These are phyloP conservation scores for Dasypolia templi DNA, from an alignment of 2,888 invertebrate genomes.

Conservation along the genomic window DNA sequence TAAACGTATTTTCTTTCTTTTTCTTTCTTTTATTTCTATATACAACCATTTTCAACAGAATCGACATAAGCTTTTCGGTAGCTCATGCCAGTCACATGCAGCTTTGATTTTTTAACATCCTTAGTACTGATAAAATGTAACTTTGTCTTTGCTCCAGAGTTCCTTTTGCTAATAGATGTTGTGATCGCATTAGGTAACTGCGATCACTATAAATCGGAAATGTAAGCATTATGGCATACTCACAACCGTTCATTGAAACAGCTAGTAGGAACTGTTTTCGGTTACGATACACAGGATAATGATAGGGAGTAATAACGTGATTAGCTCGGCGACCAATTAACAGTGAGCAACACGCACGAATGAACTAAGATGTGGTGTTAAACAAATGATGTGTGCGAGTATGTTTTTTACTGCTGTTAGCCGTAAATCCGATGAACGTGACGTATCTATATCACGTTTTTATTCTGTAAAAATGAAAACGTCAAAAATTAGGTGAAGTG, in stretches of 20 bases:
- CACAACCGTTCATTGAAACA: constrained; percentile 1
- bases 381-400: neutral
- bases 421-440: neutral
- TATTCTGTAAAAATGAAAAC: neutral
- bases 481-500: neutral
- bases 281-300: constrained; percentile 41
- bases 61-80: neutral
- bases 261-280: constrained; percentile 10
- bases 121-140: neutral
- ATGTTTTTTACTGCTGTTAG: neutral
- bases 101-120: neutral
- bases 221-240: neutral
- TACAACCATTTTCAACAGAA: neutral
- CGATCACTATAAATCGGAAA: neutral
- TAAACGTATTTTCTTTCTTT: too few relatives aligned
- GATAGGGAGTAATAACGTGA: constrained; percentile 11
- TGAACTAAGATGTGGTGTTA: constrained; percentile 16
- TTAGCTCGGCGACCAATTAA: constrained; percentile 25
- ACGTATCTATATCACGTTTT: too few relatives aligned
- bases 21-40: too few relatives aligned
- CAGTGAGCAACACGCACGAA: constrained; percentile 14
- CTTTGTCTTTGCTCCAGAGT: neutral
- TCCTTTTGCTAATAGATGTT: neutral
- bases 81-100: neutral
- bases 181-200: too few relatives aligned